These are phyloP conservation scores for Formicarius rufipectus DNA, from an alignment of 2,113 vertebrate species.

Conservation along the genomic window DNA sequence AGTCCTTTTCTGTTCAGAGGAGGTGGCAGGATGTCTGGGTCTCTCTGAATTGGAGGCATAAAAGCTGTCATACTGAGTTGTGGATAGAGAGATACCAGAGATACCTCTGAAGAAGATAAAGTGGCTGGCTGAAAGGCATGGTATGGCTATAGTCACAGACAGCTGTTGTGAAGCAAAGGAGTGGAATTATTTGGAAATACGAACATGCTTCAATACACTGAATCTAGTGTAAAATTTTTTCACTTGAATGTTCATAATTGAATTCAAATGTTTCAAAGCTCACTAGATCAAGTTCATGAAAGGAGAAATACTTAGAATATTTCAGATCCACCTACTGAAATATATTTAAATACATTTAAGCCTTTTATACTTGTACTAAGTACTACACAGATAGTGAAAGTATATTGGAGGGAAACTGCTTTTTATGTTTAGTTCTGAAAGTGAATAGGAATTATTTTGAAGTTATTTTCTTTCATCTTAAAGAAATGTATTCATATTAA, in stretches of 20 bases:
- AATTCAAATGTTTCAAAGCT: not conserved
- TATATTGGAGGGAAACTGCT: not conserved
- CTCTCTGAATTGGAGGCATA: not conserved
- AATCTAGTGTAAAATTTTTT: not conserved
- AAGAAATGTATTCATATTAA: not conserved
- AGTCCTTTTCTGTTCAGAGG: not conserved
- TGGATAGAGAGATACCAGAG: too few species aligned
- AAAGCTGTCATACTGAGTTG: not conserved
- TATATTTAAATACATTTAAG: not conserved
- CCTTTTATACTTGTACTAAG: not conserved
- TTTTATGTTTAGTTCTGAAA: not conserved
- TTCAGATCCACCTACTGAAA: not conserved
- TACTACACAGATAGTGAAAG: not conserved
- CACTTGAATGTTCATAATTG: not conserved
- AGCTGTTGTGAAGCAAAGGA: not conserved
- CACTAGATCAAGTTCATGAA: not conserved
- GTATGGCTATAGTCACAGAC: not conserved
- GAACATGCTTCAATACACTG: rapidly evolving
- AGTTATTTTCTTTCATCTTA: not conserved
- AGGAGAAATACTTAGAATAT: not conserved
- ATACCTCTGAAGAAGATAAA: rapidly evolving
- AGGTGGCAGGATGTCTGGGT: not conserved
- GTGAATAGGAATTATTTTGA: not conserved
- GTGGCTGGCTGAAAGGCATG: not conserved
- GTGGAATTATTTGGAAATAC: not conserved